phyloP scores from a whole-genome alignment of 2,113 vertebrate species.

The Cryptoleucopteryx plumbea region DNA sequence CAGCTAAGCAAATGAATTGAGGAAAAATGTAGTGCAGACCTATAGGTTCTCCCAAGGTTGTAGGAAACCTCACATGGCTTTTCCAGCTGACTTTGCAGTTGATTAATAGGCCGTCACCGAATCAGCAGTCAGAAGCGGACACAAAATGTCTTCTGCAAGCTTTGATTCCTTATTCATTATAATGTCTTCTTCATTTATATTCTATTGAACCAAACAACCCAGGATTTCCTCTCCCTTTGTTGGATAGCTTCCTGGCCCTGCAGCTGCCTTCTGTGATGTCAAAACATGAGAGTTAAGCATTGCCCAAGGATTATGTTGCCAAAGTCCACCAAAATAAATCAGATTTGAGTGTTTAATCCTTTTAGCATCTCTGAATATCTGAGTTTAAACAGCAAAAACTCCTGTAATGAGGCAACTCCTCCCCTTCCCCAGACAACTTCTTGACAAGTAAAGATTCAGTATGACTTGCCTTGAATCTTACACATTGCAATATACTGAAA shows the following conservation, averaged over 20 bases:
- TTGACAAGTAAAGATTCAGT: background rate
- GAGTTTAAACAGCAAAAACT: background rate
- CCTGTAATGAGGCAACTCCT: background rate
- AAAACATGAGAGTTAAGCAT: background rate
- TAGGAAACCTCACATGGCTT: background rate
- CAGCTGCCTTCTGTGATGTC: slow-evolving; percentile 45
- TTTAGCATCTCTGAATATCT: background rate
- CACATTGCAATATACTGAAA: background rate
- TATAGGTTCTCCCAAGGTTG: background rate
- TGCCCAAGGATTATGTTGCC: background rate
- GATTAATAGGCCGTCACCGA: slow-evolving; percentile 34
- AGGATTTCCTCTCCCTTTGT: slow-evolving; percentile 53
- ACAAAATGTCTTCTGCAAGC: slow-evolving; percentile 42
- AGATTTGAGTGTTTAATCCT: background rate
- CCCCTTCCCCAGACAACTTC: background rate
- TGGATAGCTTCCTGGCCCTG: slow-evolving; percentile 30
- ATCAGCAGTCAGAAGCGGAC: background rate
- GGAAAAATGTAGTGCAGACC: background rate
- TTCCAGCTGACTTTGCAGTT: background rate
- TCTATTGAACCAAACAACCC: slow-evolving; percentile 27
- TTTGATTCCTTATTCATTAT: slow-evolving; percentile 26
- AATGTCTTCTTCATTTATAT: slow-evolving; percentile 51
- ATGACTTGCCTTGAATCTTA: background rate
- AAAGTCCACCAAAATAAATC: slow-evolving; percentile 13
- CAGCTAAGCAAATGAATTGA: background rate